Base-by-base conservation (phyloP, 2,888 invertebrate genomes). In the Drosophila aldrichi region DNA sequence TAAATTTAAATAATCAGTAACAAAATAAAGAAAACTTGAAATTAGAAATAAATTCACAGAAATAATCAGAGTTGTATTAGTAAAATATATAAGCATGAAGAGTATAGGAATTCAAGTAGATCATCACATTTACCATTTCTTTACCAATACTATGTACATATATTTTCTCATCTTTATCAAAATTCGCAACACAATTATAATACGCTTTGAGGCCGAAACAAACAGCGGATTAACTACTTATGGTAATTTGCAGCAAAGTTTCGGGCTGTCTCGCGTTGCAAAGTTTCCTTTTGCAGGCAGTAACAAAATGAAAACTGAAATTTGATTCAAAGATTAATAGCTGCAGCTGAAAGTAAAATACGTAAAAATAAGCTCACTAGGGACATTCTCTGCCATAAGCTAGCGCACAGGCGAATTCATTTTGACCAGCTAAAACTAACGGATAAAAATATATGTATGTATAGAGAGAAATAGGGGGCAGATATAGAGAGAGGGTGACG, bases 201-300 rank as follows among this genome's bases (percentile, higher is more conserved):
- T n/a, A 25, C 38, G 4, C 54, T 25, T 22, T 22, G 3, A 14
- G 22, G 67, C 22, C n/a, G 16, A 18, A 18, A 5, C 22, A 36
- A 52, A 44, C 36, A 52, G 66, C 41, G 43, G 36, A 65, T 43
- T 64, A 64, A 49, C 25, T 59, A 62, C 62, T 65, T 51, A 51
- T 38, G 43, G 43, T 51, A 65, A 65, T 51, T 65, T 32, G 29
- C 3, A n/a, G 12, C 10, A 51, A 51, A 65, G 66, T 44, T 64
- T 41, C n/a, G 16, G 14, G 41, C 41, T 12, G 29, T 3, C 38
- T 18, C 38, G 18, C 22, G 14, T 44, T 63, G 32, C 20, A 34
- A 49, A 64, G 25, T 34, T 49, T 49, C 25, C 51, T 36, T 51
- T 64, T n/a, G 2, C 32, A 32, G 9, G 20, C n/a, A 41, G 34